Conservation (phyloP, 1,140 invertebrate species). For the Calephelis nemesis region DNA sequence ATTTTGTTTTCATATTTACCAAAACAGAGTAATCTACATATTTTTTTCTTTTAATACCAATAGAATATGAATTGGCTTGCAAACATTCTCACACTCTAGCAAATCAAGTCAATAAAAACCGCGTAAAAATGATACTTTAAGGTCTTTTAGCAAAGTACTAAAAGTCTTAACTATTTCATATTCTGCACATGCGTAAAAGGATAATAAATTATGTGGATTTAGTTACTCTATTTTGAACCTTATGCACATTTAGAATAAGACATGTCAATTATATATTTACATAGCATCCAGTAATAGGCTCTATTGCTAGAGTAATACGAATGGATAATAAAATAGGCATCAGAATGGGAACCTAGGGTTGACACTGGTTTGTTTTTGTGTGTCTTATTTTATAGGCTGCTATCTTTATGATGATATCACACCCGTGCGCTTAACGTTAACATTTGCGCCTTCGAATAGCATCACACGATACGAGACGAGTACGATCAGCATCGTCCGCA, state of each 20-base stretch:
- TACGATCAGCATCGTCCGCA: too few species aligned
- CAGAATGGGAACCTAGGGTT: not conserved
- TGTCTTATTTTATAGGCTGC: too few species aligned
- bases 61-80: not conserved
- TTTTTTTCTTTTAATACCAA: too few species aligned
- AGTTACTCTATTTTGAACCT: not conserved
- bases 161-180: slow-evolving; percentile 19
- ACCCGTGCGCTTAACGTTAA: too few species aligned
- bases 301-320: slow-evolving; percentile 4
- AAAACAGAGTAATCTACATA: too few species aligned
- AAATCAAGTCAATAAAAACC: slow-evolving; percentile 1
- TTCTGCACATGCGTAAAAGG: slow-evolving; percentile 10
- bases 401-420: too few species aligned
- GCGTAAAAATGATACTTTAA: slow-evolving; percentile 15
- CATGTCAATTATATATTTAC: slow-evolving; percentile 9
- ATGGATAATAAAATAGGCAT: slow-evolving; percentile 4
- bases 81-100: not conserved
- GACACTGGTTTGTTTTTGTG: too few species aligned
- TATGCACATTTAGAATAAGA: not conserved
- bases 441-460: too few species aligned
- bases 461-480: too few species aligned
- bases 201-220: slow-evolving; percentile 10
- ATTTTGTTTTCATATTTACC: too few species aligned
- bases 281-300: not conserved
- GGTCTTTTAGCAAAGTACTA: not conserved